Evolutionary conservation across 2,113 vertebrate species (phyloP).

Genomic region (Laticauda colubrina): DNA sequence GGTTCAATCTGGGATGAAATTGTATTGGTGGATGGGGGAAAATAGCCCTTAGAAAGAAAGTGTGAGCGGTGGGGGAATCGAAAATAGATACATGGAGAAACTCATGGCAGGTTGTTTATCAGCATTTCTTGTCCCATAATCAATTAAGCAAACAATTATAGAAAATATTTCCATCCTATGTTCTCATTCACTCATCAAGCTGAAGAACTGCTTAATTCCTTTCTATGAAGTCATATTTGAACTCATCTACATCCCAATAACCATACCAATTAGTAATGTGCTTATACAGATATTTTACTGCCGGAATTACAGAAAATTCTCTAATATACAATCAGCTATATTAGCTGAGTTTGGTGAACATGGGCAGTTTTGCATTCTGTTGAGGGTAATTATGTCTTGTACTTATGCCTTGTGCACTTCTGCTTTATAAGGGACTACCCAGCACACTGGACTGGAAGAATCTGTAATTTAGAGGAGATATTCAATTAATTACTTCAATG

Average conservation of each 20-base stretch:
- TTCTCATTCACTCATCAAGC: neutral
- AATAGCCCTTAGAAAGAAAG: conserved; percentile 29
- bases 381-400: neutral
- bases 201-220: neutral
- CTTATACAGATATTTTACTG: neutral
- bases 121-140: neutral
- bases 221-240: neutral
- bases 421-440: neutral
- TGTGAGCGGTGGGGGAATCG: neutral
- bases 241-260: neutral
- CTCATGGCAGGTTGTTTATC: conserved; percentile 31
- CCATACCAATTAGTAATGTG: neutral
- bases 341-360: neutral
- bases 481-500: neutral
- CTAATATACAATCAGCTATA: neutral
- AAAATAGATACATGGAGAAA: conserved; percentile 12
- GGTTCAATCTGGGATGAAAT: neutral
- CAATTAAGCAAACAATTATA: neutral
- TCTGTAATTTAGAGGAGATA: neutral
- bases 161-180: neutral
- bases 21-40: neutral
- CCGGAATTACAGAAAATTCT: neutral
- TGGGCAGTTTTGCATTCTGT: neutral
- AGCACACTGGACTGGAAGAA: neutral
- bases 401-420: neutral